Evolutionary conservation across 2,888 invertebrate genomes (phyloP).

Genomic region (Drepana falcataria): DNA sequence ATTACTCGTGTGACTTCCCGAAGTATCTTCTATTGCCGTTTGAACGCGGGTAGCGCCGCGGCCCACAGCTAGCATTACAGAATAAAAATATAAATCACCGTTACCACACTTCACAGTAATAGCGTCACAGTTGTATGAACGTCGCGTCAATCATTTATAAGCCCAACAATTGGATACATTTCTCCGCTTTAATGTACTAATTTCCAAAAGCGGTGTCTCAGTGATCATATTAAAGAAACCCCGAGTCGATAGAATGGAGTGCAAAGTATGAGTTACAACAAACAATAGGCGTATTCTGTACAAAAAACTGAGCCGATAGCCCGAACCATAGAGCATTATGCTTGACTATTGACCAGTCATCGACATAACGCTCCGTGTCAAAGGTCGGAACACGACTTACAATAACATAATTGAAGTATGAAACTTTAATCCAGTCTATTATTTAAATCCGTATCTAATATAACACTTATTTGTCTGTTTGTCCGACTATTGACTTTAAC

Average conservation of each 20-base stretch:
- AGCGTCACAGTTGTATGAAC: background rate
- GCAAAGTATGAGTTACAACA: slow-evolving; percentile 57
- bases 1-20: no score
- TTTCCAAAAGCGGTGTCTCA: background rate
- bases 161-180: background rate
- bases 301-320: slow-evolving; percentile 55
- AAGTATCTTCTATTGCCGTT: no score
- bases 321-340: slow-evolving; percentile 51
- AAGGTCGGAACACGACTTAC: slow-evolving; percentile 33
- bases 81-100: background rate
- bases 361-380: slow-evolving; percentile 29
- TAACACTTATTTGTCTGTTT: slow-evolving; percentile 30
- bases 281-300: slow-evolving; percentile 67
- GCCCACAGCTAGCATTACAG: slow-evolving; percentile 1
- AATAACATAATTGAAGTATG: slow-evolving; percentile 38
- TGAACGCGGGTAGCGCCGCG: no score
- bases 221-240: slow-evolving; percentile 24
- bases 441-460: slow-evolving; percentile 51
- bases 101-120: background rate
- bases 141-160: background rate
- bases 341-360: slow-evolving; percentile 53
- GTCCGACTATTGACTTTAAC: slow-evolving; percentile 30
- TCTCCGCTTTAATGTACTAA: background rate
- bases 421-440: slow-evolving; percentile 58
- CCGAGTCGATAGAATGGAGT: slow-evolving; percentile 33